Evolutionary conservation across 2,797 vertebrate species (phyloP).

Genomic region (Echiichthys vipera): DNA sequence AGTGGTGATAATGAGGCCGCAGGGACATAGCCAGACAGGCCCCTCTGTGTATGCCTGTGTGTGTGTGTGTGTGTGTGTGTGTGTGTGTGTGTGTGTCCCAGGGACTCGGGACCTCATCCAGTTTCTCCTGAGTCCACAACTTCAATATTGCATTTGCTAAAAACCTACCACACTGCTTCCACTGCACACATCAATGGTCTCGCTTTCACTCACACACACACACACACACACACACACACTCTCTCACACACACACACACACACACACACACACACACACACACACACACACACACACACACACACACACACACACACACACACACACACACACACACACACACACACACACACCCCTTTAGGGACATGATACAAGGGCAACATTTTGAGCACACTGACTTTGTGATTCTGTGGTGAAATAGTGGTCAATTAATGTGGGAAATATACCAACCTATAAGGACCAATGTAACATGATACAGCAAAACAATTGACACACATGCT

Average conservation of each 20-base stretch:
- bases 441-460: constrained; percentile 18
- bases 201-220: constrained; percentile 34
- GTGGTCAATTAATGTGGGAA: constrained; percentile 46
- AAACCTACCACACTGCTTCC: constrained; percentile 72
- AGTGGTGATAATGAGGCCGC: constrained; percentile 85
- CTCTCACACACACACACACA: constrained; percentile 41
- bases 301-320: constrained; percentile 21
- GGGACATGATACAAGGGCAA: constrained; percentile 66
- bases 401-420: constrained; percentile 52
- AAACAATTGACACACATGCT: constrained; percentile 10
- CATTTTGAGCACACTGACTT: constrained; percentile 69
- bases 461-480: constrained; percentile 34
- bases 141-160: constrained; percentile 78
- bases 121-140: constrained; percentile 78
- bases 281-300: constrained; percentile 33
- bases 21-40: constrained; percentile 84
- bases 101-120: constrained; percentile 71
- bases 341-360: constrained; percentile 49
- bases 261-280: constrained; percentile 42
- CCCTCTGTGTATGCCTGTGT: constrained; percentile 67
- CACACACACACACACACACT: constrained; percentile 38
- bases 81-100: constrained; percentile 51
- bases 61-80: constrained; percentile 34
- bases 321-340: constrained; percentile 41
- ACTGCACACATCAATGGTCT: constrained; percentile 69